Base-by-base conservation (phyloP, 1,140 invertebrate species). In the Adelges cooleyi region DNA sequence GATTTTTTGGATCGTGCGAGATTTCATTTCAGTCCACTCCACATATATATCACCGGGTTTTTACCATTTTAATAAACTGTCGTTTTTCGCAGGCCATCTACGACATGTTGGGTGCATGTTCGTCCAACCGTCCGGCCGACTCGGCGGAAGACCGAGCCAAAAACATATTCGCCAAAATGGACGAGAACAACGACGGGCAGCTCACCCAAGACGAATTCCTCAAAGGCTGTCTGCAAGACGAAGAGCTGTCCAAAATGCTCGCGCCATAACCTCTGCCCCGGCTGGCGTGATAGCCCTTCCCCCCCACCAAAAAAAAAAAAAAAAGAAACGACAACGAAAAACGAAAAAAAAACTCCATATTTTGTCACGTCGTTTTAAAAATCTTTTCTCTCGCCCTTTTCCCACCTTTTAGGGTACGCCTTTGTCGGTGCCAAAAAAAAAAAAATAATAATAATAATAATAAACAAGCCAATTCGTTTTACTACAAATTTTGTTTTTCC, bases 101-200 rank as follows among this genome's bases (percentile, higher is more conserved):
- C 77, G 93, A 97, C 76, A 98, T 98, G 94, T 78, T 95, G 72
- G 92, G 95, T 44, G 88, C 92, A 65, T 92, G 91, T 79, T 92
- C 91, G 70, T 91, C 90, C 75, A 95, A 92, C 77, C 80, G 89
- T 70, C 90, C 90, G 23, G 87, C 89, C 40, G 90, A 93, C 75
- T 91, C 89, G 17, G 92, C 96, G 13, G 92, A 97, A 74, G 93
- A 98, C 74, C 81, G 95, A 69, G 95, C 95, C 67, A 93, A 95
- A 78, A 96, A 95, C 76, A 99, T 99, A 69, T 99, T 99, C 78
- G 89, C 90, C 49, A 98, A 98, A 78, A 98, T 99, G 95, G 95
- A 99, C 75, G 88, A 93, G 75, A 98, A 99, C 80, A 93, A 93
- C 77, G 95, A 98, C 77, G 94, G 94, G 48, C 93, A 97, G 74